Base-by-base conservation (phyloP, 2,113 vertebrate species). In the Sylvietta virens region DNA sequence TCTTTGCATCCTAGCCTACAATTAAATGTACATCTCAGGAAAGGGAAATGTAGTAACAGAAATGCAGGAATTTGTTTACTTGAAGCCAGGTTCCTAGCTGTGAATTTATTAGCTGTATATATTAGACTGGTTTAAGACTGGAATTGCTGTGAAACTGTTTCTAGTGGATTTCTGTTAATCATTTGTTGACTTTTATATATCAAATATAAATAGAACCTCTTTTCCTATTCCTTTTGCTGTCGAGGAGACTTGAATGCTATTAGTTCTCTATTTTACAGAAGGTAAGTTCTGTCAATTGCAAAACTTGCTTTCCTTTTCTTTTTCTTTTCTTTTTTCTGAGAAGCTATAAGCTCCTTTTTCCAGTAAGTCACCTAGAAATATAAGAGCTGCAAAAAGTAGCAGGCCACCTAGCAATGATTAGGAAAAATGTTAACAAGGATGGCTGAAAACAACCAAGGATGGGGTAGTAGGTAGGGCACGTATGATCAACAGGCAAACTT, bases 231-330 rank as follows among this genome's bases (percentile, higher is more conserved):
- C 33, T 97, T 98, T 94, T 98, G 98, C 98, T 98, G 97, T 98
- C 98, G 98, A 98, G 98, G 98, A 98, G 97, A 98, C 96, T 98
- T 98, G 97, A 98, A 97, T 96, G 92, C 96, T 98, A 96, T 98
- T 98, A 96, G 67, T 92, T 97, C 91, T 97, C 97, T 98, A 93
- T 98, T 98, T 98, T 98, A 92, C 98, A 99, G 98, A 99, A 99
- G 98, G 99, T 99, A 99, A 99, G 99, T 88, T 71, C 78, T 77
- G 35, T 40, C 33, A 84, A 7, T 79, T 42, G 27, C n/a, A 57
- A 35, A 88, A n/a, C 12, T 44, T 83, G 13, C 14, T 45, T 61
- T 45, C 27, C 44, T 64, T 40, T 28, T 13, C 50, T 42, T 35
- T 28, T 44, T 5, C 24, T 19, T 50, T 64, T 6, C 11, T 44